Percentiles rank a stretch among this genome's conserved stretches.
phyloP scores from a whole-genome alignment of 2,888 invertebrate species.

The Diarsia dahlii region DNA sequence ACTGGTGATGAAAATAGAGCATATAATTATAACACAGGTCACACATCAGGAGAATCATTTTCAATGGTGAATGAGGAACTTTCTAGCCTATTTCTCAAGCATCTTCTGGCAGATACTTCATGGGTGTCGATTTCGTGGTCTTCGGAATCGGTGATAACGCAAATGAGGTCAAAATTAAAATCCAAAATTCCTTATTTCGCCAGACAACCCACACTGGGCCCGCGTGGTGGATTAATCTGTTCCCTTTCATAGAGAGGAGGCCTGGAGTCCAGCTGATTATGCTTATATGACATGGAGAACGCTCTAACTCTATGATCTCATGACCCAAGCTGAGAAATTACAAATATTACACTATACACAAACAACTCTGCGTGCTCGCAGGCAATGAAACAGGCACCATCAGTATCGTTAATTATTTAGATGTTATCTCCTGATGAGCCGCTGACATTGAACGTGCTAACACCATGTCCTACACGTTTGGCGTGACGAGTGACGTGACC shows the following conservation, averaged over 20 bases:
- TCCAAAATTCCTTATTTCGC: not conserved
- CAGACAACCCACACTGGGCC: not conserved
- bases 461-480: conserved; percentile 37
- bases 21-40: too few relatives aligned
- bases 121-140: too few relatives aligned
- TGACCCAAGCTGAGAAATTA: not conserved
- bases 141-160: too few relatives aligned
- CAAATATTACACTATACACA: not conserved
- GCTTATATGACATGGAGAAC: too few relatives aligned
- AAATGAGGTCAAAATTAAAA: too few relatives aligned
- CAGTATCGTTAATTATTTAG: conserved; percentile 30
- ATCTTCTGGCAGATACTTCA: not conserved
- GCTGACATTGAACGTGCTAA: conserved; percentile 52
- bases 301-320: too few relatives aligned
- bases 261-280: too few relatives aligned
- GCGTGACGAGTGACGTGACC: conserved; percentile 39
- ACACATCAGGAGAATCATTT: not conserved
- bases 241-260: too few relatives aligned
- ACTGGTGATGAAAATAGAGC: too few relatives aligned
- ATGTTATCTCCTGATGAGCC: conserved; percentile 35
- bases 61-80: not conserved
- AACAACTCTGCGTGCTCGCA: conserved; percentile 31
- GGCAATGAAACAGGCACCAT: conserved; percentile 19
- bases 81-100: not conserved
- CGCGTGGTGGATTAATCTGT: too few relatives aligned